Evolutionary conservation across 2,797 vertebrate genomes (phyloP).

Genomic region (Enoplosus armatus): DNA sequence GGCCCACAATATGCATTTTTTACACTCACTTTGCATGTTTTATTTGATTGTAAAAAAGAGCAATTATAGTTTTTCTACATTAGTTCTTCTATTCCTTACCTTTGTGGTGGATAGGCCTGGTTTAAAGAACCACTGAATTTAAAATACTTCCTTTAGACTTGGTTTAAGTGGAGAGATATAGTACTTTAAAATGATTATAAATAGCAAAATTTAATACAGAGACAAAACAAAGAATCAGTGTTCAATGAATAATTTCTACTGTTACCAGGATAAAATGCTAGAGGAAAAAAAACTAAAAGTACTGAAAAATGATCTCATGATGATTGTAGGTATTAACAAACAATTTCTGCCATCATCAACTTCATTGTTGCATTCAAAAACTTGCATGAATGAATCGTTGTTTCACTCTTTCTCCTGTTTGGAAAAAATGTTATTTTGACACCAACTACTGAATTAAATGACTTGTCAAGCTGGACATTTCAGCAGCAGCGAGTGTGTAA

Average conservation of each 20-base stretch:
- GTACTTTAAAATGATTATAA: not conserved
- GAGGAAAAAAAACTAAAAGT: not conserved
- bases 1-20: not conserved
- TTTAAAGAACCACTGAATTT: not conserved
- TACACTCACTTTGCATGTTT: not conserved
- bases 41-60: not conserved
- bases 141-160: not conserved
- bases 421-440: not conserved
- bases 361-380: slow-evolving; percentile 2
- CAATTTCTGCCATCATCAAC: not conserved
- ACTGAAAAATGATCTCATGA: not conserved
- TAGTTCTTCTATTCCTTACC: not conserved
- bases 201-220: not conserved
- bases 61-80: not conserved
- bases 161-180: not conserved
- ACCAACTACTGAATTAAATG: not conserved
- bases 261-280: not conserved
- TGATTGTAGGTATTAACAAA: not conserved
- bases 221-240: not conserved
- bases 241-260: too few species aligned
- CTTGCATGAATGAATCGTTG: not conserved
- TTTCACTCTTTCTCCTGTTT: not conserved
- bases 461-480: slow-evolving; percentile 34
- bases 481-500: slow-evolving; percentile 25
- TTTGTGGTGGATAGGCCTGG: not conserved